Evolutionary conservation across 2,797 vertebrate genomes (phyloP), one percentile per base, ranked within the genome.

Genomic region (Alca torda): DNA sequence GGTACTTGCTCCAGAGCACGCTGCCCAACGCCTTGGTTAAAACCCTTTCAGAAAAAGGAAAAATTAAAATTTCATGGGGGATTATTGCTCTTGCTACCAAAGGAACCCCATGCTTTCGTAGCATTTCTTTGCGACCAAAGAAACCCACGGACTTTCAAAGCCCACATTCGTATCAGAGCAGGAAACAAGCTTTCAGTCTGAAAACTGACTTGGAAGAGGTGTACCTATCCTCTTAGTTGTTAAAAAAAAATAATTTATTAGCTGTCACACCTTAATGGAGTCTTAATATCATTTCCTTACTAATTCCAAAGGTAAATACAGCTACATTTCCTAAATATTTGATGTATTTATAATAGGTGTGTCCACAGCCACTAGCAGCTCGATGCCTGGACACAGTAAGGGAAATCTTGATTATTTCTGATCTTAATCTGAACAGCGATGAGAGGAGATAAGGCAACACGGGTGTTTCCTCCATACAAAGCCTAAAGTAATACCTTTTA

Each of bases 21-120:
- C n/a, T 17, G 28, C 37, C 33, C 37, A 14, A 50, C 0, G 0
- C 33, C 51, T 37, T 18, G 0, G 4, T 10, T 53, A 30, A 30
- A 75, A 53, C 13, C 16, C 26, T 56, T 28, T 16, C 45, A 33
- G 23, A 45, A 45, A 33, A 81, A 67, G 13, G 19, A 30, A 60
- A n/a, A n/a, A 9, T 46, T 25, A 13, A 1, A 11, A 30, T 53
- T 39, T 60, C 51, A 31, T 2, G 33, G 11, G 39, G 70, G 20
- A 45, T 75, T 30, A 28, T 28, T 53, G 25, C 54, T 54, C 50
- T 48, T 50, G 43, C 30, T 26, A 61, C 14, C 17, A 33, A 43
- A 48, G 53, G 45, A 74, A 67, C 18, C 8, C 37, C 45, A 26
- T 11, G 45, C 30, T 70, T 56, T 26, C 6, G 0, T 3, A 56